These are phyloP conservation scores for Dinomys branickii DNA, from an alignment of 2,113 vertebrate species.

Conservation along the genomic window DNA sequence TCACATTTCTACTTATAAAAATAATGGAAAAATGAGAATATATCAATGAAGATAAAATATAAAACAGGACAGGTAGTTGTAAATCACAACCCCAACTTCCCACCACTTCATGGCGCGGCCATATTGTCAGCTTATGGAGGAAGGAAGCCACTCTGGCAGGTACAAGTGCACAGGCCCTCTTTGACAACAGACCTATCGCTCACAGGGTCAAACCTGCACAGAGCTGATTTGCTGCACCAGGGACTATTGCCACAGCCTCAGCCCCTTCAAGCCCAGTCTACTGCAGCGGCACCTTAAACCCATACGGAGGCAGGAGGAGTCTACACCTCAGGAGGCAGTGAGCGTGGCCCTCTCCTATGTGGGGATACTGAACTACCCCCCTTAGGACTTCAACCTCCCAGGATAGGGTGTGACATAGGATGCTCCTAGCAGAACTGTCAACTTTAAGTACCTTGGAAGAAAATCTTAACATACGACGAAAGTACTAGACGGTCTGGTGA, in stretches of 20 bases:
- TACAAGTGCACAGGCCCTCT: background rate
- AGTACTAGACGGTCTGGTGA: background rate
- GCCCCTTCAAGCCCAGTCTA: background rate
- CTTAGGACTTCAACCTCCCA: background rate
- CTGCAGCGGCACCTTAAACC: background rate
- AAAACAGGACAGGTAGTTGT: background rate
- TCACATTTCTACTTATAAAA: conserved; percentile 34
- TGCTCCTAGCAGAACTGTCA: background rate
- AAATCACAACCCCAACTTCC: conserved; percentile 5
- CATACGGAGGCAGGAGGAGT: background rate
- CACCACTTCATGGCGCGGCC: background rate
- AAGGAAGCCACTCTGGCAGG: background rate
- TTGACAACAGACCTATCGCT: background rate
- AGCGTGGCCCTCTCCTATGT: background rate
- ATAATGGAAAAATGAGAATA: background rate
- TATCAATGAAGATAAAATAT: conserved; percentile 37
- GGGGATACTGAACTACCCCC: background rate
- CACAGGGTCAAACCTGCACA: background rate
- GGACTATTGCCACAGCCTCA: background rate
- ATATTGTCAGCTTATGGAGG: background rate
- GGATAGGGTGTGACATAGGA: background rate
- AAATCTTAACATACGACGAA: conserved; percentile 10
- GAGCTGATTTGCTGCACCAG: background rate
- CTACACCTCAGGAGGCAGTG: background rate
- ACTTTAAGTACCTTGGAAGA: background rate